Base-by-base conservation (phyloP, 2,113 vertebrate genomes). In the Erythrocercus mccallii region DNA sequence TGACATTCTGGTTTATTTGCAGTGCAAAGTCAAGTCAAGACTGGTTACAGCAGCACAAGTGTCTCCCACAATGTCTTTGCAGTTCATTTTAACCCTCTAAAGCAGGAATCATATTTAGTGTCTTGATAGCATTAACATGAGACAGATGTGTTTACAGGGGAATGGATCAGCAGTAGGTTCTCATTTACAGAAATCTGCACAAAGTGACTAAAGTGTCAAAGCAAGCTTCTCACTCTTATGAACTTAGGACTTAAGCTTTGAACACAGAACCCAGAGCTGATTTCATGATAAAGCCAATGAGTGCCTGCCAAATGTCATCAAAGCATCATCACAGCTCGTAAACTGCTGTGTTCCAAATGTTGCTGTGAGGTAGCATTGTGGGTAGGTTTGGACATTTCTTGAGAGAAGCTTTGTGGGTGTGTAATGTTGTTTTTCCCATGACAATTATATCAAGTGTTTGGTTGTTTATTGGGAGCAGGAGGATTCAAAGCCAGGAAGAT, bases 1-100 rank as follows among this genome's bases (percentile, higher is more conserved):
- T 93, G 94, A 91, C 91, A 56, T 88, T 78, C 80, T 84, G 76
- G 68, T 93, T 94, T 94, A 94, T 96, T 93, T 95, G 86, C 68
- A 91, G 86, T 93, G 54, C n/a, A 78, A 90, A 93, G 88, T 92
- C 83, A 66, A 91, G 89, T 95, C 96, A 94, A 90, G 86, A 74
- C 72, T 86, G 51, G 82, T 95, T 92, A 94, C 24, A 73, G 71
- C 76, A 91, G 44, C 76, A n/a, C 56, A 60, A 81, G 58, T 31
- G 31, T 88, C 64, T 96, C 73, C 60, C 3, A 3, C 47, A 58
- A 64, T 24, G 31, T 64, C 72, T 86, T 81, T 53, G 45, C 60
- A 35, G 72, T 60, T 84, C 19, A 27, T 86, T 93, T 95, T 93
- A 88, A 92, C 74, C 76, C 79, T 90, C 58, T 73, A 62, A 90